Percentiles rank a stretch among this genome's conserved stretches.
Evolutionary conservation across 1,140 invertebrate genomes (phyloP).

Genomic region (Maconellicoccus hirsutus): DNA sequence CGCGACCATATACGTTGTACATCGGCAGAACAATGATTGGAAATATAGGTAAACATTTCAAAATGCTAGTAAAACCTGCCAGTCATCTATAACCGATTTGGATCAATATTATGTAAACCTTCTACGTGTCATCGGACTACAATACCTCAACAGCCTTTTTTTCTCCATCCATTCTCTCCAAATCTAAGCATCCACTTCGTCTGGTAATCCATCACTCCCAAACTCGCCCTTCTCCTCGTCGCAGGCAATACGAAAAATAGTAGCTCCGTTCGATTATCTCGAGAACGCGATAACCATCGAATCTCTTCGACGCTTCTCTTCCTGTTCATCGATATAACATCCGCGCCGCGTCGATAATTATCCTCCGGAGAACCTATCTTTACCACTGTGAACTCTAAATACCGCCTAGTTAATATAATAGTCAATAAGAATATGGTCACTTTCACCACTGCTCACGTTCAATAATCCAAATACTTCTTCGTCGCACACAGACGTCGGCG

Average conservation of each 20-base stretch:
- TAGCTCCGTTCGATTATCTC: no score
- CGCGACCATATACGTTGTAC: no score
- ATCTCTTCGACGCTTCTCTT: not conserved
- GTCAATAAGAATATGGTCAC: slow-evolving; percentile 8
- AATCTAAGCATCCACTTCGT: no score
- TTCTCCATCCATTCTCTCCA: no score
- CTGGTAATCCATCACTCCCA: no score
- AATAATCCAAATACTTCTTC: not conserved
- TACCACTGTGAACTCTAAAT: not conserved
- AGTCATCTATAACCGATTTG: not conserved
- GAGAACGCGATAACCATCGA: no score
- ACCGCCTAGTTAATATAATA: slow-evolving; percentile 9
- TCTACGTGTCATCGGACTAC: not conserved
- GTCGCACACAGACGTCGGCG: not conserved
- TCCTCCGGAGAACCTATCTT: not conserved
- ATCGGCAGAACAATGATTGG: no score
- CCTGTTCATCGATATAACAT: slow-evolving; percentile 4
- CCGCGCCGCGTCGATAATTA: not conserved
- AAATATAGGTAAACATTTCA: not conserved
- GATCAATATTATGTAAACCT: not conserved
- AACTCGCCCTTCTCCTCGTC: no score
- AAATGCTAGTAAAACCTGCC: not conserved
- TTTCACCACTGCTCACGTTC: slow-evolving; percentile 2
- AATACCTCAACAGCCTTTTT: no score
- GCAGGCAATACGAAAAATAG: no score